These are phyloP conservation scores for Drosophila lacicola DNA, from an alignment of 2,888 invertebrate species.

Conservation along the genomic window DNA sequence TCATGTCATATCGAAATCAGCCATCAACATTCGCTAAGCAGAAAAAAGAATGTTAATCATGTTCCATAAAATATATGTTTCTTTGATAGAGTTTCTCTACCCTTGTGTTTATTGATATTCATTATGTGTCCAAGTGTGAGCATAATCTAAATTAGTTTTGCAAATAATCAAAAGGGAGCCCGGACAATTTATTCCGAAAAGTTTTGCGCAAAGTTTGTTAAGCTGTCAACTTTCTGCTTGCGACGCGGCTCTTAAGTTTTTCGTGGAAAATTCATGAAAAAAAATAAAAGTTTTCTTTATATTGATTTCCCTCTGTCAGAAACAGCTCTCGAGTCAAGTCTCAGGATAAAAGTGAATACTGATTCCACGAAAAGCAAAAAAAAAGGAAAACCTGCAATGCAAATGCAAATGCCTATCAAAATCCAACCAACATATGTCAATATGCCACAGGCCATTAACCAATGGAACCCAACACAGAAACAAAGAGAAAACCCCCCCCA, in stretches of 20 bases:
- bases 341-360: conserved; percentile 5
- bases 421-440: conserved; percentile 64
- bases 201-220: conserved; percentile 15
- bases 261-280: neutral
- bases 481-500: conserved; percentile 1
- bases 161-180: conserved; percentile 10
- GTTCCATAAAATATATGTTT: conserved; percentile 1
- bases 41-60: neutral
- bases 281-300: conserved; percentile 30
- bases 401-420: conserved; percentile 60
- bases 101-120: conserved; percentile 6
- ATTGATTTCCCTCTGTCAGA: conserved; percentile 20
- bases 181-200: neutral
- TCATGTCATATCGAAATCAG: neutral
- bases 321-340: conserved; percentile 12
- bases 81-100: conserved; percentile 5
- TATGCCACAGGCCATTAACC: conserved; percentile 55
- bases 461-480: conserved; percentile 8
- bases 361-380: conserved; percentile 8
- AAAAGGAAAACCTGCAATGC: conserved; percentile 24
- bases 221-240: neutral
- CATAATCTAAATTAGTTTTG: conserved; percentile 12
- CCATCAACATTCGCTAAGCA: neutral
- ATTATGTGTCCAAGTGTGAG: conserved; percentile 1
- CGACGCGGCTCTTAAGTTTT: neutral